Base-by-base conservation (phyloP, 64 coral and sea anemone species). In the Stichodactyla helianthus region DNA sequence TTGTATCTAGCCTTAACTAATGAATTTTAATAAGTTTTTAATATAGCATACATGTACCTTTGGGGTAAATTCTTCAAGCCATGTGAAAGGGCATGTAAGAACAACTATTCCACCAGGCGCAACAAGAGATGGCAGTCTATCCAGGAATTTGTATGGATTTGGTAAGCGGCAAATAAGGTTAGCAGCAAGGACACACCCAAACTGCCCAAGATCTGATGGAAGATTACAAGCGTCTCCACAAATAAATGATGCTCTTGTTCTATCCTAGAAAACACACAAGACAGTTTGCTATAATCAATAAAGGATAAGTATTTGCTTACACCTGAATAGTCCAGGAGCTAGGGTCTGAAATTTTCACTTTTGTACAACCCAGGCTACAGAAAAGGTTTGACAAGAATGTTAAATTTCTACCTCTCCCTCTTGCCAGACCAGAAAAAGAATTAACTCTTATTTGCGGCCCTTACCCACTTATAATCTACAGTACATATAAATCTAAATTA, bases 121-220 rank as follows among this genome's bases (percentile, higher is more conserved):
- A 27, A 92, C 91, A 53, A 92, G 86, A 26, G 85, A 83, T 23
- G 85, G 85, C 6, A 92, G 53, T 35, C 91, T 79, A 31, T 92
- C 85, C 17, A 92, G 57, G 52, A 92, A 92, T 22, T 68, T 79
- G 14, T 88, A 88, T 1, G 91, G 91, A 83, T 92, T 88, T 15
- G 86, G 86, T n/a, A 92, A 76, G 28, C 91, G 79, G 53, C 86
- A 88, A 74, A 92, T 50, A 20, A 92, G 56, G 80, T 92, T 92
- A 54, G 91, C 86, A 13, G 79, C 91, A 44, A 92, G 67, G 14
- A 92, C 84, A 83, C 85, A 92, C 7, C 91, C 91, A 92, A 92
- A 92, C 51, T 88, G 85, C 27, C 91, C 91, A 67, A 92, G 63
- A 84, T 88, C 85, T 83, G 27, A 62, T 22, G 91, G 91, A 57